These are phyloP conservation scores for Corydoras maculifer DNA, from an alignment of 2,113 vertebrate species.

Conservation along the genomic window DNA sequence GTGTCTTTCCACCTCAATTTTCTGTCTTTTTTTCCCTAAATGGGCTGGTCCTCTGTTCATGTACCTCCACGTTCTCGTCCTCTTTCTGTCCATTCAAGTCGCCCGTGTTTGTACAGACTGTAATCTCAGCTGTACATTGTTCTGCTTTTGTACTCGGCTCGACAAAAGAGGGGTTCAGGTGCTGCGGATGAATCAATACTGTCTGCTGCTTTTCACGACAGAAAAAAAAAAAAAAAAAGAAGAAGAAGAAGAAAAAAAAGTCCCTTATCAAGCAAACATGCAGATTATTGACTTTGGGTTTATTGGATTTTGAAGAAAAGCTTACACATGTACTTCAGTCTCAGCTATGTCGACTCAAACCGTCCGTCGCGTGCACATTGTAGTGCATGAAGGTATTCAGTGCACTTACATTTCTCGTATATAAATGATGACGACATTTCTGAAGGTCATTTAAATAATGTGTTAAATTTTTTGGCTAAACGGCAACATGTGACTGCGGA, in stretches of 20 bases:
- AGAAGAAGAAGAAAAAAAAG: conserved; percentile 6
- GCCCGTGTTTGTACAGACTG: conserved; percentile 15
- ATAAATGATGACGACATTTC: too few relatives aligned
- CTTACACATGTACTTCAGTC: not conserved
- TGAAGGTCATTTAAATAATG: too few relatives aligned
- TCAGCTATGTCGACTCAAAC: too few relatives aligned
- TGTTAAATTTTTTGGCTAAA: too few relatives aligned
- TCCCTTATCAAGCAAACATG: conserved; percentile 39
- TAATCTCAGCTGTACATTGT: conserved; percentile 10
- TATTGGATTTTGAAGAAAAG: not conserved
- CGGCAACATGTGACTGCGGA: too few relatives aligned
- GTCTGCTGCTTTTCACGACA: conserved; percentile 21
- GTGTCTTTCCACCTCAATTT: not conserved
- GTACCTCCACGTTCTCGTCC: not conserved
- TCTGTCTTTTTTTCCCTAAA: not conserved
- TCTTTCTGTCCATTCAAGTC: not conserved
- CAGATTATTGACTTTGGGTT: conserved; percentile 8
- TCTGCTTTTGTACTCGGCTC: conserved; percentile 24
- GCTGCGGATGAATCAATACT: conserved; percentile 37
- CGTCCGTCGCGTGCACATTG: too few relatives aligned
- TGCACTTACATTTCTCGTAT: too few relatives aligned
- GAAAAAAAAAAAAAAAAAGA: too few relatives aligned
- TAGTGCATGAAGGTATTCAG: too few relatives aligned
- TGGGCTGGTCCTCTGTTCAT: not conserved
- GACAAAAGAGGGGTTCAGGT: conserved; percentile 52